phyloP scores from a whole-genome alignment of 64 coral and sea anemone genomes.

The Cladopsammia gracilis region DNA sequence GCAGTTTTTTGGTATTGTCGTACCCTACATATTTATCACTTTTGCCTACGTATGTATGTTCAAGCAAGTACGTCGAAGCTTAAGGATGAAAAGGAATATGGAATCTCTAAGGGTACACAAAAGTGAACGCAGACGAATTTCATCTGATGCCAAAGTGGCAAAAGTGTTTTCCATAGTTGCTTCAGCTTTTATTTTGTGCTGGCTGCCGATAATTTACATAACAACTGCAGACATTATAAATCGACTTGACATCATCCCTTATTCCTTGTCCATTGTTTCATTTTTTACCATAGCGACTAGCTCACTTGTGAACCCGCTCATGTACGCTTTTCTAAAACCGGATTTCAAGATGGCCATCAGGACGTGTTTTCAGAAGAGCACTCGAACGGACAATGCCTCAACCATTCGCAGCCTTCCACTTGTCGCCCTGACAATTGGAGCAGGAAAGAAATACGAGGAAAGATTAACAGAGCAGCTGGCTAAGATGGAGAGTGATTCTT shows the following conservation, averaged over 20 bases:
- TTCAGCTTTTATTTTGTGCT: conserved; percentile 52
- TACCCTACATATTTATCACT: conserved; percentile 64
- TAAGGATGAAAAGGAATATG: conserved; percentile 11
- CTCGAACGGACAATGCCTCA: background rate
- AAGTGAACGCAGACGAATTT: conserved; percentile 23
- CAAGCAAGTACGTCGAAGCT: conserved; percentile 21
- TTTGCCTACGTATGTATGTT: conserved; percentile 66
- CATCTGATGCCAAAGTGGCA: conserved; percentile 29
- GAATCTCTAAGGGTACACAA: conserved; percentile 2
- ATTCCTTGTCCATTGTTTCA: conserved; percentile 40
- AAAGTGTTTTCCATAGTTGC: conserved; percentile 63
- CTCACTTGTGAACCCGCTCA: conserved; percentile 68
- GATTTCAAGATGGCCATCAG: conserved; percentile 56
- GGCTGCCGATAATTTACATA: conserved; percentile 76
- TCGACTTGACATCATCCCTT: conserved; percentile 17
- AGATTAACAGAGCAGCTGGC: background rate
- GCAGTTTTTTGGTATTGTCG: conserved; percentile 51
- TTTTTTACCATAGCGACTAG: conserved; percentile 65
- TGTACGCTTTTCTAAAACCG: conserved; percentile 83
- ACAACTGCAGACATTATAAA: conserved; percentile 66
- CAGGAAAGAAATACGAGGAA: background rate
- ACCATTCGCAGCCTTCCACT: background rate
- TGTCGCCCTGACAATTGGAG: background rate
- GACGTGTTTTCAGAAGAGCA: background rate
- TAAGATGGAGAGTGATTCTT: background rate